phyloP scores from a whole-genome alignment of 2,113 vertebrate genomes.

The Cepphus grylle region DNA sequence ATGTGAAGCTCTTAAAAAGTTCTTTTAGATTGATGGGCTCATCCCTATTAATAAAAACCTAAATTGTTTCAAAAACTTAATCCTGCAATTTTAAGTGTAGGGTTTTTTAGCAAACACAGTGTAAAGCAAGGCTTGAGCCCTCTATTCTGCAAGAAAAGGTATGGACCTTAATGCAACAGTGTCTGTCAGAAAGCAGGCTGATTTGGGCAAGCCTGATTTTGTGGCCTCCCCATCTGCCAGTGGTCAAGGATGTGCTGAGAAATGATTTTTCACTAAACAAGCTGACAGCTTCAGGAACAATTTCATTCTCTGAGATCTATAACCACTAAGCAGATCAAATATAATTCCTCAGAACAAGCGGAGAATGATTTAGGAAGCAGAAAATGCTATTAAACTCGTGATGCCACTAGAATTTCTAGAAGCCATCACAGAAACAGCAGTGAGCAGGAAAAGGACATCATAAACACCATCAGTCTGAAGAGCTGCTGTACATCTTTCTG shows the following conservation, averaged over 20 bases:
- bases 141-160: neutral
- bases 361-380: neutral
- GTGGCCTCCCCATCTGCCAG: neutral
- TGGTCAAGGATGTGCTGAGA: neutral
- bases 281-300: neutral
- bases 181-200: rapidly evolving
- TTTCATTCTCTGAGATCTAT: neutral
- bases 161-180: neutral
- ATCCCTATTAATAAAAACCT: neutral
- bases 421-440: neutral
- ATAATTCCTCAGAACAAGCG: neutral
- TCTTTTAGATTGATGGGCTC: neutral
- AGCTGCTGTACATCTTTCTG: neutral
- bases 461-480: neutral
- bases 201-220: neutral
- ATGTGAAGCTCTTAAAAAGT: neutral
- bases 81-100: neutral
- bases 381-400: neutral
- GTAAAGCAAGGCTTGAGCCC: neutral
- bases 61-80: neutral
- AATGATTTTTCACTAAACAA: neutral
- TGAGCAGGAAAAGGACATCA: neutral
- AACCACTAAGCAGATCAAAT: neutral
- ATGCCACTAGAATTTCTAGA: neutral
- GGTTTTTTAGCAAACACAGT: neutral